Conservation (phyloP, 1,140 invertebrate genomes). For the Tribolium madens region DNA sequence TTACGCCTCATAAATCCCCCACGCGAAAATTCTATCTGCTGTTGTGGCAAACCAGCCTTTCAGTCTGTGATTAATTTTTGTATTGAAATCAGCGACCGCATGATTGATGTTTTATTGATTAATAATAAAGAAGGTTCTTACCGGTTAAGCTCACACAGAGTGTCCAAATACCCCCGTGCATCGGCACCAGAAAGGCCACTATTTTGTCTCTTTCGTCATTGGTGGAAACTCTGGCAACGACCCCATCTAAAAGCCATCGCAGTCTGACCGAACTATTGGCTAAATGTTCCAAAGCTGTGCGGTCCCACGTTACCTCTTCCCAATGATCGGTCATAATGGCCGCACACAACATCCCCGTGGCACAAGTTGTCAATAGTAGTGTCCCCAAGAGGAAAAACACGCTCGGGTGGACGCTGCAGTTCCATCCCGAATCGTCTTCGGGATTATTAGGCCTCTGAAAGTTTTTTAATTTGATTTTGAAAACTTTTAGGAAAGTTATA, state of each 20-base stretch:
- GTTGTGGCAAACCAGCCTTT: too few relatives aligned
- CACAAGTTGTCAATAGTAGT: slow-evolving; percentile 70
- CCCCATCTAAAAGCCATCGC: slow-evolving; percentile 76
- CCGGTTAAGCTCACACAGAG: slow-evolving; percentile 82
- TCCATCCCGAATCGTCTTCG: slow-evolving; percentile 65
- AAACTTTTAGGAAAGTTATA: slow-evolving; percentile 17
- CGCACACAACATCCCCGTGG: slow-evolving; percentile 82
- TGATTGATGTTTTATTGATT: slow-evolving; percentile 40
- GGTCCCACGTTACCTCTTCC: slow-evolving; percentile 85
- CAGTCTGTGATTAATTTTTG: background rate
- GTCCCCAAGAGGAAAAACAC: slow-evolving; percentile 60
- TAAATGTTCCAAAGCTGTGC: slow-evolving; percentile 66
- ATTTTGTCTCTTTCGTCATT: slow-evolving; percentile 55
- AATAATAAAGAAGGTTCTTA: slow-evolving; percentile 62
- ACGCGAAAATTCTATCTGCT: too few relatives aligned
- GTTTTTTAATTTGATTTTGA: slow-evolving; percentile 55
- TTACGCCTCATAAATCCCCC: too few relatives aligned
- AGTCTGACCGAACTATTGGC: slow-evolving; percentile 70
- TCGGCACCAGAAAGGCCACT: slow-evolving; percentile 81
- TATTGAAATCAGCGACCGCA: background rate
- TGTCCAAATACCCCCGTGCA: slow-evolving; percentile 90
- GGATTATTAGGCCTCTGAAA: slow-evolving; percentile 46
- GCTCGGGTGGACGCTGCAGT: slow-evolving; percentile 64
- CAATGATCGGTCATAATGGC: slow-evolving; percentile 89
- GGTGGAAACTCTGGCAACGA: slow-evolving; percentile 70